Conservation (phyloP, 2,888 invertebrate species). For the Arenicola marina region DNA sequence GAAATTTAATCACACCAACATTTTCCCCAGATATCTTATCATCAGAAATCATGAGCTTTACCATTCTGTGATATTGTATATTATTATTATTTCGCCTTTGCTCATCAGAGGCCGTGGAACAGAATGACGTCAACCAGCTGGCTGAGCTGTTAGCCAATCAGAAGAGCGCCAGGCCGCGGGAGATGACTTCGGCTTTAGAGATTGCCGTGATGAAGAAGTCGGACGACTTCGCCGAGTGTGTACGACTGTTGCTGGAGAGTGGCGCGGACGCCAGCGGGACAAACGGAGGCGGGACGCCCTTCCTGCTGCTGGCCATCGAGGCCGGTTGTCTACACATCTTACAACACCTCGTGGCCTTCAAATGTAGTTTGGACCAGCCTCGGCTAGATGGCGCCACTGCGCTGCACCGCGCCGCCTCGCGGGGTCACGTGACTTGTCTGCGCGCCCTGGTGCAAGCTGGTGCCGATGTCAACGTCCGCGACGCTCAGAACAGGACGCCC, state of each 20-base stretch:
- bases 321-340: constrained; percentile 10
- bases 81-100: not conserved
- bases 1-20: too few species aligned
- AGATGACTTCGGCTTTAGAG: constrained; percentile 12
- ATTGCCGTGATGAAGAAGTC: constrained; percentile 15
- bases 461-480: constrained; percentile 9
- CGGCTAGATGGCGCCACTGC: constrained; percentile 7
- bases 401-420: constrained; percentile 10
- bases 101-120: constrained; percentile 14
- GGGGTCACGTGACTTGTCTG: constrained; percentile 2
- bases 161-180: not conserved
- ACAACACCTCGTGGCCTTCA: not conserved
- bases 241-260: constrained; percentile 9
- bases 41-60: too few species aligned
- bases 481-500: constrained; percentile 8
- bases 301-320: constrained; percentile 13
- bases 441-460: constrained; percentile 8
- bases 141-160: constrained; percentile 10
- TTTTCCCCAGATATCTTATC: too few species aligned
- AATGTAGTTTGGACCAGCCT: constrained; percentile 1
- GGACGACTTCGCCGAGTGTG: constrained; percentile 9
- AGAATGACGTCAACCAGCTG: constrained; percentile 16
- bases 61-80: too few species aligned
- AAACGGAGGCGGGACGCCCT: constrained; percentile 12
- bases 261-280: constrained; percentile 13